Percentiles rank a stretch among this genome's conserved stretches.
Conservation (phyloP, 2,113 vertebrate species). For the Eudyptes chrysolophus region DNA sequence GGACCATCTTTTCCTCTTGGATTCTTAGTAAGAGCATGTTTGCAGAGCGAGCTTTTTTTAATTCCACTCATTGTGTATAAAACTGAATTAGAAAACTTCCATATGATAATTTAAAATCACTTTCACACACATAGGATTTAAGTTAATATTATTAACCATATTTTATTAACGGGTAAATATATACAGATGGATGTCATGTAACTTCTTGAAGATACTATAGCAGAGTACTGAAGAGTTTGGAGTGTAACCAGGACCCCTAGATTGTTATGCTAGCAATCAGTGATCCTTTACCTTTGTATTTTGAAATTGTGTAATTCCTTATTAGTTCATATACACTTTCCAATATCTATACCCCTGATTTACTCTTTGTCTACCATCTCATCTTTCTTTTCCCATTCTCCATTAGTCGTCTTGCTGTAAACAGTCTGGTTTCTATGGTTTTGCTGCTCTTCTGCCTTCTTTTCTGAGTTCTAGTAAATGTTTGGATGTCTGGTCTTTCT, state of each 20-base stretch:
- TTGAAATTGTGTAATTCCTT: not conserved
- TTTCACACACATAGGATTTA: not conserved
- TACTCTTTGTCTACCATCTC: not conserved
- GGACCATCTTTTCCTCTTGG: not conserved
- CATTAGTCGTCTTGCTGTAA: not conserved
- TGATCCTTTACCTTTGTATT: not conserved
- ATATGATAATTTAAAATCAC: not conserved
- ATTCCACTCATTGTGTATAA: not conserved
- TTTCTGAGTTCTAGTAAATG: not conserved
- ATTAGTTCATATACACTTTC: not conserved
- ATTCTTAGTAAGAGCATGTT: not conserved
- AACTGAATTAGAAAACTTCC: not conserved
- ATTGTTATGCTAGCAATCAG: not conserved
- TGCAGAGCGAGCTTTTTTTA: not conserved
- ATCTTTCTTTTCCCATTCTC: not conserved
- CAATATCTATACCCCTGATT: accelerated
- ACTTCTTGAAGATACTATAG: not conserved
- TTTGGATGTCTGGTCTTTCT: not conserved
- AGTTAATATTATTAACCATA: not conserved
- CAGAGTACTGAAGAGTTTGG: not conserved
- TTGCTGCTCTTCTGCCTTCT: not conserved
- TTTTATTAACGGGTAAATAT: not conserved
- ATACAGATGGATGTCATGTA: not conserved
- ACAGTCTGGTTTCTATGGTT: not conserved
- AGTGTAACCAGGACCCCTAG: not conserved